A percentile compares a stretch with the other conserved stretches of the same genome.
Conservation (phyloP, 2,888 invertebrate species). For the Melanargia galathea region DNA sequence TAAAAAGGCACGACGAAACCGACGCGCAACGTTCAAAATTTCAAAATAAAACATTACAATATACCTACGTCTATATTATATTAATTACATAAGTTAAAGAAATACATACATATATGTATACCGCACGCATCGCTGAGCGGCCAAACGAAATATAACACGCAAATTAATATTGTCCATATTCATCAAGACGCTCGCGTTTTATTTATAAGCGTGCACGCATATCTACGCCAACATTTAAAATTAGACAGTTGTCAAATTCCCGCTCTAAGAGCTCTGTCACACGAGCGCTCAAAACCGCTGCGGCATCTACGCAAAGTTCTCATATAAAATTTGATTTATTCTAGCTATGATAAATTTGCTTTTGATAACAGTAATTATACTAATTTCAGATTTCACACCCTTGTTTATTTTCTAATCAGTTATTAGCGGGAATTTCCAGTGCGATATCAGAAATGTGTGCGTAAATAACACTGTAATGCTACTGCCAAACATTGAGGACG, state of each 20-base stretch:
- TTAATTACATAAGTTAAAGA: background rate
- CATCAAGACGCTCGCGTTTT: conserved; percentile 3
- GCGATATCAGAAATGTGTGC: no score
- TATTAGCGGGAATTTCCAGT: no score
- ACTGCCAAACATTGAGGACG: no score
- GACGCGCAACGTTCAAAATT: no score
- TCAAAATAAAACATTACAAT: background rate
- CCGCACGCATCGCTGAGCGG: conserved; percentile 1
- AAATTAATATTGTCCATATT: conserved; percentile 28
- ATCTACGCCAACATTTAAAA: conserved; percentile 62
- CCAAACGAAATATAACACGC: conserved; percentile 3
- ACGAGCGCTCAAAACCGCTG: background rate
- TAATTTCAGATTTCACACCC: no score
- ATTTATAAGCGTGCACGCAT: background rate
- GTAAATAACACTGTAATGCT: no score
- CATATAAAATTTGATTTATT: background rate
- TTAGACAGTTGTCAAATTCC: conserved; percentile 67
- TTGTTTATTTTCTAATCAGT: no score
- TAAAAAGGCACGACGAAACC: no score
- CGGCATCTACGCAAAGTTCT: background rate
- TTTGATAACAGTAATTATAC: no score
- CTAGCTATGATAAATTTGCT: background rate
- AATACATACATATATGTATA: no score
- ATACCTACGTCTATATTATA: background rate
- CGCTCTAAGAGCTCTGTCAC: conserved; percentile 17